Base-by-base conservation (phyloP, 2,888 invertebrate genomes). In the Nomada hirtipes region DNA sequence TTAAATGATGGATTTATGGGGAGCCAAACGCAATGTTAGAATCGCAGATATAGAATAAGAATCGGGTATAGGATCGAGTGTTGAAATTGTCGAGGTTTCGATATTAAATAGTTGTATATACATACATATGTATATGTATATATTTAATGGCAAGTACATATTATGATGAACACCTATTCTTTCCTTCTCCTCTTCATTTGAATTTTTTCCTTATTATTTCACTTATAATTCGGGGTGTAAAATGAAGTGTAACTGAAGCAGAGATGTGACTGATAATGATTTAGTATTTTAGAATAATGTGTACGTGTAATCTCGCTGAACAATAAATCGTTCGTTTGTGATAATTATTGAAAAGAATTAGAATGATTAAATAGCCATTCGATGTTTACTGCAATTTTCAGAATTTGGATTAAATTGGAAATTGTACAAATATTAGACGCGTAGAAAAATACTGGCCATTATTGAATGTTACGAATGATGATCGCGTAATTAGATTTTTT, bases 11-110 rank as follows among this genome's bases (percentile, higher is more conserved):
- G 18, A 61, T 63, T 63, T 63, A 60, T 65, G 61, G 47, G 83
- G 55, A 76, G 72, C 72, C 83, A 83, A 83, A 83, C 47, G 64
- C 68, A 55, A 72, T 63, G 9, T n/a, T 76, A 63, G 26, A 36
- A 60, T 23, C 36, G 50, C 52, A 67, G 47, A 63, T 53, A 18
- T 83, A 76, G 57, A 59, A 18, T 82, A 76, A 82, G 67, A 55
- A 59, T 26, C 47, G 42, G n/a, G 13, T 70, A 23, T 53, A 60
- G 18, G 50, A 26, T 13, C 23, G 42, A 36, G 15, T 36, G 55
- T 53, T 29, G 20, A 65, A 59, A 23, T 72, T 36, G 63, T 65
- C 18, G 29, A 60, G 15, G 29, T 76, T 36, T 59, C 77, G 20
- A 55, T 47, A 71, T 20, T 76, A 55, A 26, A 44, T 57, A 57